Conservation (phyloP, 2,797 vertebrate species). For the Thripadectes ignobilis region DNA sequence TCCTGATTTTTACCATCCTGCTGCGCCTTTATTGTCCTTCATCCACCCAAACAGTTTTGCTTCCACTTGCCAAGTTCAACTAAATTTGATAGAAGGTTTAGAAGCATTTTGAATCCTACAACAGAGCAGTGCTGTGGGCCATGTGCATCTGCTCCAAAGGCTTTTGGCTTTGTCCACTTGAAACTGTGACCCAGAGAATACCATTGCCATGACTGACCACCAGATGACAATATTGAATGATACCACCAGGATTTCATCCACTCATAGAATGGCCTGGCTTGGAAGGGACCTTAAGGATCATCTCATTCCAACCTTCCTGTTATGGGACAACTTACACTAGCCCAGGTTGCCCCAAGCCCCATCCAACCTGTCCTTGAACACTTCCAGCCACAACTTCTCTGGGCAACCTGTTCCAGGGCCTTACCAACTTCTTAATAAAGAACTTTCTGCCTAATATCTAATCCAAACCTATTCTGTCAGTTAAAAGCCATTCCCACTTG, state of each 20-base stretch:
- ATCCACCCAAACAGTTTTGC: background rate
- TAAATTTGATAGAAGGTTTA: background rate
- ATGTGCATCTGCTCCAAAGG: background rate
- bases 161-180: background rate
- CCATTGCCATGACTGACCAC: background rate
- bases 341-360: background rate
- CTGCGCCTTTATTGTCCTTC: background rate
- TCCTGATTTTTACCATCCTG: background rate
- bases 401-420: background rate
- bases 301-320: accelerated
- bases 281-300: background rate
- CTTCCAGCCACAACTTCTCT: background rate
- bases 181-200: background rate
- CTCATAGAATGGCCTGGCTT: background rate
- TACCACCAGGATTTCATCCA: background rate
- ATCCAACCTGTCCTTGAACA: background rate
- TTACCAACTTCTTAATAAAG: background rate
- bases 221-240: background rate
- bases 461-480: background rate
- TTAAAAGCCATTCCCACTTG: background rate
- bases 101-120: background rate
- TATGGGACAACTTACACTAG: background rate
- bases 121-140: accelerated
- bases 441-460: background rate
- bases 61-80: background rate